Percentiles rank a stretch among this genome's conserved stretches.
These are phyloP conservation scores for Kryptolebias ocellatus DNA, from an alignment of 2,797 vertebrate genomes.

Conservation along the genomic window DNA sequence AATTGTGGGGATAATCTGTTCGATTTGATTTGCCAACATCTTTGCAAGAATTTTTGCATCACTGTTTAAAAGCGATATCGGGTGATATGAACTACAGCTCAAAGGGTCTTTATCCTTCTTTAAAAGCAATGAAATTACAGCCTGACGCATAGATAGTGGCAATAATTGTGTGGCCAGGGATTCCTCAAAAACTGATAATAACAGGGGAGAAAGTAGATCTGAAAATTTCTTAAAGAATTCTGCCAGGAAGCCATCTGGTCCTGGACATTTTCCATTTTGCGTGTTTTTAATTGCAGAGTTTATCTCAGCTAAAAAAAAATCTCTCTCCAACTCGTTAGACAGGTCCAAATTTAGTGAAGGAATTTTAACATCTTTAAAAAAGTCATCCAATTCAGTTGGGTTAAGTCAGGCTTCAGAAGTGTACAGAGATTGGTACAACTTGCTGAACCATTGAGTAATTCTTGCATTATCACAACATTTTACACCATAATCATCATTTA, in stretches of 20 bases:
- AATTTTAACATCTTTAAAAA: too few species aligned
- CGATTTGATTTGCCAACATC: neutral
- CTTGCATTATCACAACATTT: too few species aligned
- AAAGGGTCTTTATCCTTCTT: neutral
- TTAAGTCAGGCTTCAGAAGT: too few species aligned
- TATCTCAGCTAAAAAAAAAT: neutral
- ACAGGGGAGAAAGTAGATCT: slow-evolving; percentile 3
- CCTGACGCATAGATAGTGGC: neutral
- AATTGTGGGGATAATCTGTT: neutral
- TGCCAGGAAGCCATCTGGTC: neutral
- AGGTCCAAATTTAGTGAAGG: too few species aligned
- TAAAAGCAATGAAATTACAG: neutral
- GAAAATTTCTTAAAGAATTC: neutral
- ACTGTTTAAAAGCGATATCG: neutral
- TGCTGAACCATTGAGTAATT: too few species aligned
- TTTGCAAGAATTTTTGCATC: neutral
- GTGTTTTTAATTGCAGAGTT: neutral
- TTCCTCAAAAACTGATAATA: neutral
- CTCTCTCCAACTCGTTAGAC: too few species aligned
- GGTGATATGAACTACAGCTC: neutral
- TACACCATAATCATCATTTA: too few species aligned
- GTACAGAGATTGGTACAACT: too few species aligned
- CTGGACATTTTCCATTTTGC: neutral
- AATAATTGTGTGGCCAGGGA: neutral
- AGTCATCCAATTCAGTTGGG: too few species aligned